Base-by-base conservation (phyloP, 2,113 vertebrate species). In the Strix uralensis region DNA sequence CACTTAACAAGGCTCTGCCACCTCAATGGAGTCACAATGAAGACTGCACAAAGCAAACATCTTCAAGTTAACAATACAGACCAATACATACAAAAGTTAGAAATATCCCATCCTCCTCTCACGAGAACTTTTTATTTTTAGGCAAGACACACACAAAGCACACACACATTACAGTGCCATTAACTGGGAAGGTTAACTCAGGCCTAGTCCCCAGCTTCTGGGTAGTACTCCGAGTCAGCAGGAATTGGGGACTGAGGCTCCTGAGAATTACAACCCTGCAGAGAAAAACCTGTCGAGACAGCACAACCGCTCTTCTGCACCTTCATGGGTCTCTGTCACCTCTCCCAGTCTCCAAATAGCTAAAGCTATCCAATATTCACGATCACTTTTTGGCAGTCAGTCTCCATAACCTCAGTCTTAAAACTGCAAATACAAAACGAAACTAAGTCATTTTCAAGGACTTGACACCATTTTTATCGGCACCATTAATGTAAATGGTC, bases 191-290 rank as follows among this genome's bases (percentile, higher is more conserved):
- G 15, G 49, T 69, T 58, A 83, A 52, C 40, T 55, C 18, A 11
- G 69, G n/a, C 46, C n/a, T 25, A 66, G 29, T 20, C 62, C 26
- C 27, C 30, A 38, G 44, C 29, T 52, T 40, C n/a, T 38, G 23
- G 11, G 13, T 2, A 67, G 36, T 7, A 18, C 38, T 42, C 25
- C 30, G 10, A 11, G 47, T 7, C 49, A 67, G n/a, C 29, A 32
- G 38, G 38, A 32, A 59, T 7, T 2, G 0, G 5, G 16, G n/a
- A 44, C 18, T 15, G 14, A 36, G 19, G 40, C 30, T 36, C 30
- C 44, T 13, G 20, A 55, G 52, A 44, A 44, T 8, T 23, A 23
- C 0, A 59, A 72, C 19, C 22, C 52, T 29, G 5, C 21, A 34
- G 49, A 79, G 51, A 80, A 63, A 79, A 80, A 20, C 27, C 23